phyloP scores from a whole-genome alignment of 1,140 invertebrate species.

The Drosophila erecta region DNA sequence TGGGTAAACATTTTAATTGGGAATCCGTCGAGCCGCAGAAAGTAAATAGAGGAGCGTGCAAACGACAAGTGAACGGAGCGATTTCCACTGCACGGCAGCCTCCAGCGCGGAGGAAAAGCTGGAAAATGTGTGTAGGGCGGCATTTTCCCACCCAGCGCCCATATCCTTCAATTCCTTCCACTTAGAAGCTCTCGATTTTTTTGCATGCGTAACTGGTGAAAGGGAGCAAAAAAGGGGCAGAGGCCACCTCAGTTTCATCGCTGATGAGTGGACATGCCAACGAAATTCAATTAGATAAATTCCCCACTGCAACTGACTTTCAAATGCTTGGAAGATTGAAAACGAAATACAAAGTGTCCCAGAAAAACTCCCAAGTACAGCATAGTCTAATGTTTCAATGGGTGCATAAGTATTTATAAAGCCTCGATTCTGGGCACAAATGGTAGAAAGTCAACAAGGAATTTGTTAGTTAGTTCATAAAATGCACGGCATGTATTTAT shows the following conservation, averaged over 20 bases:
- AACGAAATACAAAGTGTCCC: too few species aligned
- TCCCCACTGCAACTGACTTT: slow-evolving; percentile 23
- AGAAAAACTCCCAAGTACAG: too few species aligned
- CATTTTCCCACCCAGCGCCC: not conserved
- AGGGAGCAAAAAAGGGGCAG: slow-evolving; percentile 7
- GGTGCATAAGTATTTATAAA: too few species aligned
- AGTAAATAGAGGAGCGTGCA: slow-evolving; percentile 71
- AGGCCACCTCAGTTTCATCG: not conserved
- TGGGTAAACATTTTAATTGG: slow-evolving; percentile 79
- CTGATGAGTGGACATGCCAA: slow-evolving; percentile 33
- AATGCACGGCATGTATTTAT: not conserved
- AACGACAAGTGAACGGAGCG: slow-evolving; percentile 57
- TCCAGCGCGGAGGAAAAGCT: slow-evolving; percentile 7
- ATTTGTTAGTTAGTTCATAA: too few species aligned
- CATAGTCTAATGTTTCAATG: too few species aligned
- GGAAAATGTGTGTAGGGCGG: not conserved
- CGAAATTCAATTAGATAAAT: slow-evolving; percentile 79
- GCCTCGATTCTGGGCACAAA: too few species aligned
- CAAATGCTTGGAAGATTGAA: too few species aligned
- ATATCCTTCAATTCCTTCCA: slow-evolving; percentile 11
- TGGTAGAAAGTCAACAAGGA: not conserved
- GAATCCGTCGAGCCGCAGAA: slow-evolving; percentile 69
- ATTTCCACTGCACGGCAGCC: slow-evolving; percentile 39
- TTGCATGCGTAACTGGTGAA: slow-evolving; percentile 58
- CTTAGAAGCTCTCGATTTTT: slow-evolving; percentile 66